Evolutionary conservation across 2,797 vertebrate genomes (phyloP), one percentile per base, ranked within the genome.

Genomic region (Limosa lapponica): DNA sequence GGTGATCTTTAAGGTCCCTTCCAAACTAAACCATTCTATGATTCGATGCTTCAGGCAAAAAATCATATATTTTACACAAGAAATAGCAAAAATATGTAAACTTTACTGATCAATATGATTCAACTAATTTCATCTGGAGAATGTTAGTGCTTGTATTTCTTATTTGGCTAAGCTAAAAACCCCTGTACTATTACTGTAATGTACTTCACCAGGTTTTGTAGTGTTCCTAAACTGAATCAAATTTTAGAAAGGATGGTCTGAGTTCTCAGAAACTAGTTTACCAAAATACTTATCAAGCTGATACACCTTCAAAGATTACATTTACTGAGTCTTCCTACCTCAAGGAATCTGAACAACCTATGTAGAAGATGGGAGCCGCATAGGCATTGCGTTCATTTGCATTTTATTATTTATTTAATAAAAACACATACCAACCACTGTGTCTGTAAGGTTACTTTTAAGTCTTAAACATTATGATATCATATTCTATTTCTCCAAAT

Each of bases 261-360:
- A 92, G 18, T 89, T 89, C n/a, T 96, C 92, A 96, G 37, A 91
- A 81, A 62, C 13, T 92, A 36, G 37, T 85, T 95, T 83, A 74
- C 41, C 10, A 59, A 95, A 80, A 81, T 71, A 93, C 30, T 90
- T 65, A 80, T 67, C 43, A 85, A 91, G 44, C 39, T 89, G 49
- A 85, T 11, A 77, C 20, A 58, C 66, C 87, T 70, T 93, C 57
- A 87, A 70, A 75, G 14, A 71, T 49, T 89, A 87, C 15, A 81
- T 43, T 91, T 41, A 65, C 14, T 23, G 6, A 86, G 16, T 48
- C 36, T 59, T 95, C 54, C 12, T 77, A 43, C 15, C 32, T 58
- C 34, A 75, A 82, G 41, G n/a, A 84, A 36, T 27, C 36, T 67
- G 22, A 34, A 25, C 27, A 80, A 65, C 67, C 20, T 81, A 20